Conservation (phyloP, 2,888 invertebrate genomes). For the Hemaris fuciformis region DNA sequence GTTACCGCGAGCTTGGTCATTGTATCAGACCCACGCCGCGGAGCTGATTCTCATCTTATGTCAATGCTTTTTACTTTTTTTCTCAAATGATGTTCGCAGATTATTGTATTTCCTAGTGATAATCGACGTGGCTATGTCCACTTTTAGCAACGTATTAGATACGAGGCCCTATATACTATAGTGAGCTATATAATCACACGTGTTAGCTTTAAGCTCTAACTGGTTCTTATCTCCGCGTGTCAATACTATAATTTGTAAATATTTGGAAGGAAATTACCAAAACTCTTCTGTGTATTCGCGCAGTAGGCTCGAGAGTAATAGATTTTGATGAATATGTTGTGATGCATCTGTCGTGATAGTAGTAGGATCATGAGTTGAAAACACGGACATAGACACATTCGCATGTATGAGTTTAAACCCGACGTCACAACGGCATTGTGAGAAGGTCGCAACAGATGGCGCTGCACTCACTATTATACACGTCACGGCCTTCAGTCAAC, state of each 20-base stretch:
- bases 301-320: neutral
- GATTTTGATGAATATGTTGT: neutral
- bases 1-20: neutral
- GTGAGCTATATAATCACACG: neutral
- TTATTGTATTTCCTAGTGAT: neutral
- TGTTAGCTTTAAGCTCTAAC: neutral
- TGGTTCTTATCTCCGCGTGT: neutral
- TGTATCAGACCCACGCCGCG: neutral
- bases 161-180: neutral
- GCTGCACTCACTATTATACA: too few species aligned
- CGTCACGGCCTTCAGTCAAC: too few species aligned
- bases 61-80: neutral
- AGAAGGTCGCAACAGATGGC: neutral
- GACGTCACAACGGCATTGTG: neutral
- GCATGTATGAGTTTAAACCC: neutral
- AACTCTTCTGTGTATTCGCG: neutral
- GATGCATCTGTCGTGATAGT: neutral
- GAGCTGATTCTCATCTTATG: neutral
- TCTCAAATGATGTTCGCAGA: neutral
- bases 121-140: neutral
- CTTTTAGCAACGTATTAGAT: neutral
- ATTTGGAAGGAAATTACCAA: neutral
- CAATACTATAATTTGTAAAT: slow-evolving; percentile 7
- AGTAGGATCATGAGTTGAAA: neutral
- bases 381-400: neutral